Base-by-base conservation (phyloP, 2,888 invertebrate genomes). In the Hemaris fuciformis region DNA sequence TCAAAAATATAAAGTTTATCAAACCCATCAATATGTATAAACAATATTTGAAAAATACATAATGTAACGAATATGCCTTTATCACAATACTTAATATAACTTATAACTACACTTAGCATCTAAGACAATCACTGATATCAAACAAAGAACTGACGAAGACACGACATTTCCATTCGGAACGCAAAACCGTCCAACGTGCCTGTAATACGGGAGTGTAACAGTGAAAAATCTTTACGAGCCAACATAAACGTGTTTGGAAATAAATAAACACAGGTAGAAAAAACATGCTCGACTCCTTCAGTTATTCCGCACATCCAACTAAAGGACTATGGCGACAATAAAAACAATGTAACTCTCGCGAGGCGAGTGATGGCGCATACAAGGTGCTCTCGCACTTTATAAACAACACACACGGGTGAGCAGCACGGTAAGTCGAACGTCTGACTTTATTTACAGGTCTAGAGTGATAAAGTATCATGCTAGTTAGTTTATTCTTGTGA, bases 251-350 rank as follows among this genome's bases (percentile, higher is more conserved):
- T 22, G 59, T 60, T 59, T 57, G 59, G 62, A 60, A 60, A 62
- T 56, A 56, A 56, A 59, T 59, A 60, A 59, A 62, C 46, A 53
- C 41, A 42, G 13, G 42, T 41, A 53, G 18, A 22, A 23, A 53
- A 31, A 53, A 38, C 38, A n/a, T n/a, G 38, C 3, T 27, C 22
- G n/a, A 25, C 59, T 27, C 41, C 42, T 46, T 60, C 57, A 45
- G 60, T 67, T 70, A 80, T 76, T 78, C 79, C 57, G 67, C 73
- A 76, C 66, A 70, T 65, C 66, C 69, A 71, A 76, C 72, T 75
- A 77, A 73, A 69, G 73, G 73, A 72, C 76, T 75, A 78, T 66
- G 67, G 69, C 58, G 63, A 70, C 71, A 76, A 76, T 80, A 81
- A 83, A 83, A 79, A 73, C 72, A 70, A 68, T 69, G 69, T 69